phyloP scores from a whole-genome alignment of 2,888 invertebrate genomes.

The Chymomyza fuscimana region DNA sequence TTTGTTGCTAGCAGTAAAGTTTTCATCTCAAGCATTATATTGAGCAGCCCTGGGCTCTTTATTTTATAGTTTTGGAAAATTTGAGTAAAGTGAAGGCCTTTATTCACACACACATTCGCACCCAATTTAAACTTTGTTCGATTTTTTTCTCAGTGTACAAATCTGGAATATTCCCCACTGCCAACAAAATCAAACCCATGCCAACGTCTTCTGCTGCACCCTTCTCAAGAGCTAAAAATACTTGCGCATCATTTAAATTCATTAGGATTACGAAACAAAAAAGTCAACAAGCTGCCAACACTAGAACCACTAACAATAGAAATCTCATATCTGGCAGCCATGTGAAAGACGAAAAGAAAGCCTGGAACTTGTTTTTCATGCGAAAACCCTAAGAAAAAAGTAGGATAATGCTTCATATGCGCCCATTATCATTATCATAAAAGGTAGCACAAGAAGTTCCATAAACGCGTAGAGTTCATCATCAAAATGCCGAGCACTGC shows the following conservation, averaged over 20 bases:
- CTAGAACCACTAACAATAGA: conserved; percentile 45
- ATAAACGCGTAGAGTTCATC: conserved; percentile 19
- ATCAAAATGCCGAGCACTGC: conserved; percentile 23
- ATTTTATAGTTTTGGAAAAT: too few species aligned
- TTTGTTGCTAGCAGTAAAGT: too few species aligned
- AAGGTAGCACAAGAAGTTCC: conserved; percentile 6
- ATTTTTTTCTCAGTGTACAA: neutral
- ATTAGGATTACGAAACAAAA: conserved; percentile 79
- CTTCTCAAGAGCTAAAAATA: conserved; percentile 14
- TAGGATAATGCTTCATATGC: conserved; percentile 64
- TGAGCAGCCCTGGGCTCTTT: too few species aligned
- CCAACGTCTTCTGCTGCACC: neutral
- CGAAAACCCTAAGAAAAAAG: conserved; percentile 40
- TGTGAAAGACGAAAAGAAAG: conserved; percentile 25
- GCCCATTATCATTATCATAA: conserved; percentile 51
- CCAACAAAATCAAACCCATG: neutral
- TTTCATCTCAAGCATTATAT: too few species aligned
- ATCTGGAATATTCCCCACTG: neutral
- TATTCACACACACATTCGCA: too few species aligned
- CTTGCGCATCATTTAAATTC: conserved; percentile 75
- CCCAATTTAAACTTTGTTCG: too few species aligned
- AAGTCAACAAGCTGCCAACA: conserved; percentile 61
- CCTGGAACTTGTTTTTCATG: conserved; percentile 40
- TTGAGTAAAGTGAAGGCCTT: too few species aligned
- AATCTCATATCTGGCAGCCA: conserved; percentile 1